Conservation (phyloP, 2,888 invertebrate genomes). For the Cephonodes hylas region DNA sequence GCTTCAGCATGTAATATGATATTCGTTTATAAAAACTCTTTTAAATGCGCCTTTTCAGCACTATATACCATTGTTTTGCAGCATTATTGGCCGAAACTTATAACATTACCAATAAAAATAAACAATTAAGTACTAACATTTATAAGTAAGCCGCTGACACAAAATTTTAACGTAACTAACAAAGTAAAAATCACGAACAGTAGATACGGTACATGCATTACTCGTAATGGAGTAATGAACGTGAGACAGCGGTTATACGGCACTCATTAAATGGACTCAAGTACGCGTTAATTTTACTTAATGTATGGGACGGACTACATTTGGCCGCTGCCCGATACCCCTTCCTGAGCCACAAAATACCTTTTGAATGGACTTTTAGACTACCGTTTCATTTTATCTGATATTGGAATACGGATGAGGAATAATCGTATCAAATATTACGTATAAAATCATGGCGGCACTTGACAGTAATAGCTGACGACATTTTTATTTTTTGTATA, state of each 20-base stretch:
- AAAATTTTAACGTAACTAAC: too few species aligned
- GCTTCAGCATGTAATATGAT: too few species aligned
- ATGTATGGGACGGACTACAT: background rate
- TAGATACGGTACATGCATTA: background rate
- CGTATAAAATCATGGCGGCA: background rate
- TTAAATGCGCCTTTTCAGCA: too few species aligned
- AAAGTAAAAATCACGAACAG: background rate
- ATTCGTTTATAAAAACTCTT: too few species aligned
- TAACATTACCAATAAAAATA: too few species aligned
- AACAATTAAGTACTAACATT: too few species aligned
- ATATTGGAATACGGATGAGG: too few species aligned
- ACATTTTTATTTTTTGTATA: background rate
- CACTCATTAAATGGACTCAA: background rate
- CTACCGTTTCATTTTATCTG: background rate
- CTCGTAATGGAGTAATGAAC: background rate
- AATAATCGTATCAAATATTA: background rate
- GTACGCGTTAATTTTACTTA: background rate
- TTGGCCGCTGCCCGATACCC: background rate
- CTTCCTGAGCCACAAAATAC: background rate
- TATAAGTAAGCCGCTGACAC: too few species aligned
- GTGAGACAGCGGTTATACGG: background rate
- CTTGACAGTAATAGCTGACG: background rate
- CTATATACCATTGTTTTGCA: too few species aligned
- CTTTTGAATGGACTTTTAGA: background rate
- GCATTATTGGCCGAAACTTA: too few species aligned